These are phyloP conservation scores for Ceratosolen fusciceps DNA, from an alignment of 1,140 invertebrate species.

Conservation along the genomic window DNA sequence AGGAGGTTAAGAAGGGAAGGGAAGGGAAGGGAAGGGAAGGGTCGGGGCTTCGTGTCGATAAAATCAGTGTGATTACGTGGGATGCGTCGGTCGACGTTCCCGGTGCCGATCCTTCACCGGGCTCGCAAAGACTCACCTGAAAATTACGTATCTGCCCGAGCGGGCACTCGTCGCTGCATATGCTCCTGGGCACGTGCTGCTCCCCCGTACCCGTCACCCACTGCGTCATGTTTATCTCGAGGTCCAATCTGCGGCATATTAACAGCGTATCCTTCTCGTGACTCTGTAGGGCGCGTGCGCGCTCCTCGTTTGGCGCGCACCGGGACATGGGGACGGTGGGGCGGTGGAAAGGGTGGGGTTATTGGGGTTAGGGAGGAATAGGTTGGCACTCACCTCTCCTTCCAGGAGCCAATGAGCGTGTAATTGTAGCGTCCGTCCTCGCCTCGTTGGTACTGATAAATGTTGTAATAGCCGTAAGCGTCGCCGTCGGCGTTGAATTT, in stretches of 20 bases:
- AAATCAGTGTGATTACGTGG: no score
- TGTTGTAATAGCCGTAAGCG: constrained; percentile 79
- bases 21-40: no score
- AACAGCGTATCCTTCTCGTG: no score
- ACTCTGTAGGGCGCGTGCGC: background rate
- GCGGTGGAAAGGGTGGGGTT: background rate
- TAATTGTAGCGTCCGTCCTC: constrained; percentile 74
- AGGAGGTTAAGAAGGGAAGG: no score
- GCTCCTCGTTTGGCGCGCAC: background rate
- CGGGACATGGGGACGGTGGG: background rate
- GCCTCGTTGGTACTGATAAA: constrained; percentile 77
- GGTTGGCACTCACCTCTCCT: constrained; percentile 69
- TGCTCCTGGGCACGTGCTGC: constrained; percentile 72
- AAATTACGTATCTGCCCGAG: constrained; percentile 76
- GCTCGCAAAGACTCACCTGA: constrained; percentile 66
- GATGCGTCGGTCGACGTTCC: no score
- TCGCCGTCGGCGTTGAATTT: constrained; percentile 78
- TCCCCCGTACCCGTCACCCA: constrained; percentile 64
- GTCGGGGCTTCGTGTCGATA: no score
- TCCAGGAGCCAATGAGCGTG: constrained; percentile 76
- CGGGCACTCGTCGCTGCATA: constrained; percentile 77
- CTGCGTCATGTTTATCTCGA: constrained; percentile 68
- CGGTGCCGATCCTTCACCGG: no score
- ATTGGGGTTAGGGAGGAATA: background rate
- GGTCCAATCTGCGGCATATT: constrained; percentile 59